Evolutionary conservation across 2,888 invertebrate genomes (phyloP).

Genomic region (Drosophila mimica): DNA sequence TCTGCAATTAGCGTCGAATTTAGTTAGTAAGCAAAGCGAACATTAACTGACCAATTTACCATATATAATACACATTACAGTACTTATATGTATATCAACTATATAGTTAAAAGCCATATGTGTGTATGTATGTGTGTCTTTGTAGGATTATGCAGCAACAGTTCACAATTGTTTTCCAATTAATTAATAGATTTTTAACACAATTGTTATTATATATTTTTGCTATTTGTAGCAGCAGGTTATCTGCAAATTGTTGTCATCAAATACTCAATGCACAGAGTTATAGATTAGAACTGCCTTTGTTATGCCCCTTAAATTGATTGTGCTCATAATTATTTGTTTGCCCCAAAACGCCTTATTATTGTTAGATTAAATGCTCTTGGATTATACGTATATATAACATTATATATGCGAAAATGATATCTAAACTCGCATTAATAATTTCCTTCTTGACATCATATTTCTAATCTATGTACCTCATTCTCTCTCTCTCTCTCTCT

Average conservation of each 20-base stretch:
- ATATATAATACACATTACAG: constrained; percentile 1
- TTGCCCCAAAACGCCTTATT: constrained; percentile 22
- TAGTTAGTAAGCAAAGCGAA: constrained; percentile 57
- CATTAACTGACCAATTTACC: constrained; percentile 58
- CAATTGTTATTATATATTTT: constrained; percentile 26
- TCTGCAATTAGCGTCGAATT: constrained; percentile 64
- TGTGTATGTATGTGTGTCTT: constrained; percentile 1
- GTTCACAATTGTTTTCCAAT: constrained; percentile 2
- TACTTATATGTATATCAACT: constrained; percentile 6
- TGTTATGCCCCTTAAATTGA: constrained; percentile 27
- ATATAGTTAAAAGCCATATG: constrained; percentile 11
- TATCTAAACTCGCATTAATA: not conserved
- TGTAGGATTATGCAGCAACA: constrained; percentile 7
- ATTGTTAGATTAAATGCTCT: constrained; percentile 17
- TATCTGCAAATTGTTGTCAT: constrained; percentile 42
- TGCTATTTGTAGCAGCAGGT: constrained; percentile 33
- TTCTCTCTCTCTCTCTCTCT: too few relatives aligned
- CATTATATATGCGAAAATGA: not conserved
- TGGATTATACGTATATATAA: not conserved
- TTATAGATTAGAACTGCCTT: constrained; percentile 29
- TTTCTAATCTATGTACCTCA: not conserved
- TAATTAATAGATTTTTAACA: not conserved
- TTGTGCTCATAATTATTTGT: constrained; percentile 7
- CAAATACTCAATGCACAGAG: constrained; percentile 32
- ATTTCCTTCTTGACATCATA: not conserved